These are phyloP conservation scores for Pterostichus madidus DNA, from an alignment of 2,888 invertebrate species.

Conservation along the genomic window DNA sequence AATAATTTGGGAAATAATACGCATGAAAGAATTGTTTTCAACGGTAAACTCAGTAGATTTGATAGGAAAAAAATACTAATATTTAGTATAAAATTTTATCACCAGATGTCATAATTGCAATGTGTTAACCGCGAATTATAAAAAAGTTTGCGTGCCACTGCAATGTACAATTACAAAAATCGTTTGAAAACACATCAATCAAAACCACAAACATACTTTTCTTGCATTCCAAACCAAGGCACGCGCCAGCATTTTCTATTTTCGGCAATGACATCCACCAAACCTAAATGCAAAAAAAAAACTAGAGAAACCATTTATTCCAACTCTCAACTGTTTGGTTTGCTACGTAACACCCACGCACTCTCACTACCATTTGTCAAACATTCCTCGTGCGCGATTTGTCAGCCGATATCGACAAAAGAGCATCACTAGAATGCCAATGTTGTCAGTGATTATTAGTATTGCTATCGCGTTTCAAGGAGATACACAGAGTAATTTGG, in stretches of 20 bases:
- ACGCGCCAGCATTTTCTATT: neutral
- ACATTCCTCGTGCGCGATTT: slow-evolving; percentile 41
- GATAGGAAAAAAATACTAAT: no score
- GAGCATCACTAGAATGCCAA: slow-evolving; percentile 36
- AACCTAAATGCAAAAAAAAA: neutral
- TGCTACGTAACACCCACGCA: slow-evolving; percentile 31
- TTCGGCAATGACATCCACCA: slow-evolving; percentile 4
- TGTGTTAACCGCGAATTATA: no score
- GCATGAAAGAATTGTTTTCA: no score
- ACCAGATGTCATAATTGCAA: no score
- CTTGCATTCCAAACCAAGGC: neutral
- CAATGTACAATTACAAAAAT: no score
- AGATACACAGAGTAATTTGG: slow-evolving; percentile 39
- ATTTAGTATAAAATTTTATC: no score
- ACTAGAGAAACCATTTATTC: slow-evolving; percentile 32
- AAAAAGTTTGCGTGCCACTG: no score
- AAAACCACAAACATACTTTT: neutral
- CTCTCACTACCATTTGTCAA: slow-evolving; percentile 52
- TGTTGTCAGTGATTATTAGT: slow-evolving; percentile 20
- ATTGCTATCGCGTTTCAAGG: slow-evolving; percentile 38
- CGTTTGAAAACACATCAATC: no score
- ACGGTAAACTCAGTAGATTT: no score
- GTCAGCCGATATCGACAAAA: slow-evolving; percentile 25
- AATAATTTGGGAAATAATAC: no score
- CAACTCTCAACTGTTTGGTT: slow-evolving; percentile 3